Evolutionary conservation across 2,888 invertebrate species (phyloP), one percentile per base, ranked within the genome.

Genomic region (Periphyllus acericola): DNA sequence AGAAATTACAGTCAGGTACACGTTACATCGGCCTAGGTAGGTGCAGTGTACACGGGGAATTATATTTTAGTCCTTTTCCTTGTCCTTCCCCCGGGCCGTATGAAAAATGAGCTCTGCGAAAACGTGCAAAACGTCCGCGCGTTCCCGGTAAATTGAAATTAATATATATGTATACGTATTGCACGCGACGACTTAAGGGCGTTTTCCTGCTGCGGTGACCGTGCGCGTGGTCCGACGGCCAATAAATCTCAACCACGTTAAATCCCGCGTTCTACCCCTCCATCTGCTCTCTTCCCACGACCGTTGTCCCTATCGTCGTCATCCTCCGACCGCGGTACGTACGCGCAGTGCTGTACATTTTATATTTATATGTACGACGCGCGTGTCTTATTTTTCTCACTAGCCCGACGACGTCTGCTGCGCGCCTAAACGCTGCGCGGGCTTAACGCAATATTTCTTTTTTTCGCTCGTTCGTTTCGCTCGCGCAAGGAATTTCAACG

Each of bases 71-170:
- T 40, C 36, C 17, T 60, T 25, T 9, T 1, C 36, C 68, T 19
- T 25, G n/a, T 17, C 32, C 17, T 14, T 14, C 68, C 3, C 71
- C 2, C n/a, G 34, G 17, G n/a, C 14, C 17, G 19, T 25, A 66
- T 84, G 83, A 84, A 84, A 83, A 84, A 84, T 29, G 40, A 46
- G 32, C 66, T 60, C 17, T 40, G 5, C 32, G 32, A 76, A 66
- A 76, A 84, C 83, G 75, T 76, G 75, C 60, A 14, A 66, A 66
- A 76, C 60, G 75, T 74, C 66, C 5, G 60, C 60, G 25, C 40
- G 40, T 83, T 83, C 66, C 55, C 83, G 75, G 40, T 75, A 84
- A 76, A 84, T 84, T 84, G 75, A 84, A 84, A 84, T 84, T 76
- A 84, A 84, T 84, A 75, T 60, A 72, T 52, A 46, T 4, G 40